These are phyloP conservation scores for Acomys russatus DNA, from an alignment of 2,797 vertebrate genomes.

Conservation along the genomic window DNA sequence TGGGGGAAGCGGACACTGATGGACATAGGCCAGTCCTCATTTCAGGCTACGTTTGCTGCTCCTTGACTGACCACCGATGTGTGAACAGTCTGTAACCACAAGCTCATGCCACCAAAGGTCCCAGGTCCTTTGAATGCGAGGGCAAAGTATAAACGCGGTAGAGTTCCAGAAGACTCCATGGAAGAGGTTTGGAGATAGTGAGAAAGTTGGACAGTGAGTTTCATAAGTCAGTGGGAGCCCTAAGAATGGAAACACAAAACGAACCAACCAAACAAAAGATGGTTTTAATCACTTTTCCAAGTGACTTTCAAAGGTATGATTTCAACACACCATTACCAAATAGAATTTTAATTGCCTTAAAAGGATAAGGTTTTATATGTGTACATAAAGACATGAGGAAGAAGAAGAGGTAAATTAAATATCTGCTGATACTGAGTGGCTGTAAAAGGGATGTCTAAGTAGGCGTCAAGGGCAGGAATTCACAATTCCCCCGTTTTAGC, in stretches of 20 bases:
- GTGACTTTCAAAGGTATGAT: background rate
- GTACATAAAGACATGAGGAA: background rate
- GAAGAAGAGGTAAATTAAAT: background rate
- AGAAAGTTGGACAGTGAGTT: accelerated
- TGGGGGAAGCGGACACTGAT: background rate
- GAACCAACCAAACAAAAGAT: too few species aligned
- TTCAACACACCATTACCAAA: background rate
- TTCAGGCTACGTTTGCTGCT: background rate
- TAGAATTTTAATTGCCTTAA: background rate
- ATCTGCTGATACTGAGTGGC: background rate
- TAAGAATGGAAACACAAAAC: background rate
- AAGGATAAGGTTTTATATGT: background rate
- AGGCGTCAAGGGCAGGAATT: background rate
- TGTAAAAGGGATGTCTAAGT: background rate
- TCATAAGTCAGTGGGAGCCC: background rate
- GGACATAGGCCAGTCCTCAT: background rate
- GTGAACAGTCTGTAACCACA: background rate
- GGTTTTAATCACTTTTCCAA: background rate
- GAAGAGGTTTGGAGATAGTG: background rate
- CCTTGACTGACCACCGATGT: background rate
- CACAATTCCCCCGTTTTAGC: background rate
- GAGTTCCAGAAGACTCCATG: background rate
- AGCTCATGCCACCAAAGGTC: background rate
- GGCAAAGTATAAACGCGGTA: too few species aligned
- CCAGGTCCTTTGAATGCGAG: background rate